These are phyloP conservation scores for Montipora cactus DNA, from an alignment of 64 coral and sea anemone species.

Conservation along the genomic window DNA sequence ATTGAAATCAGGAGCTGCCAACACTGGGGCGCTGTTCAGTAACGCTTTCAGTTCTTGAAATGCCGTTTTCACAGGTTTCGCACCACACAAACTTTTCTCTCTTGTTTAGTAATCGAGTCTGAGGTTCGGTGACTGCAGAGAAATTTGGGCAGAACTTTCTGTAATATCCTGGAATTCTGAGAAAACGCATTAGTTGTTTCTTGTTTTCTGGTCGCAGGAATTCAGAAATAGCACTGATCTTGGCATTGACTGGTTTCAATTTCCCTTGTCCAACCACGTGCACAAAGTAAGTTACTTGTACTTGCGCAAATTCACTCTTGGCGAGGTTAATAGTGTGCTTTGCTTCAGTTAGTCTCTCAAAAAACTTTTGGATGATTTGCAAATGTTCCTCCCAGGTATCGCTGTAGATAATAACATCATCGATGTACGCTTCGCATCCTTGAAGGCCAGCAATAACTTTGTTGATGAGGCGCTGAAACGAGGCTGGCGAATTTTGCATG, in stretches of 20 bases:
- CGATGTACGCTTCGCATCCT: background rate
- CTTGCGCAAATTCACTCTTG: slow-evolving; percentile 14
- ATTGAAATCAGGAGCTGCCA: background rate
- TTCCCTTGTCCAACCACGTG: background rate
- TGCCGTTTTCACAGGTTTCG: background rate
- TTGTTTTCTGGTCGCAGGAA: background rate
- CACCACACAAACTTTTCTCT: background rate
- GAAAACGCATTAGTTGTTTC: background rate
- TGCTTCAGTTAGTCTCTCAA: slow-evolving; percentile 2
- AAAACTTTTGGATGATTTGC: slow-evolving; percentile 1
- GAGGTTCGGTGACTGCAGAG: background rate
- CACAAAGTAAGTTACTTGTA: background rate
- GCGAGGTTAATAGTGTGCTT: slow-evolving; percentile 19
- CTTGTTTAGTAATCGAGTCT: background rate
- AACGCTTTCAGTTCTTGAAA: background rate
- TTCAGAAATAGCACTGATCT: background rate
- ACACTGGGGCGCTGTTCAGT: background rate
- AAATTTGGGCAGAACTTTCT: background rate
- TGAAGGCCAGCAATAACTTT: no score
- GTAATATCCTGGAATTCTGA: background rate
- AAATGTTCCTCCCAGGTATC: slow-evolving; percentile 36
- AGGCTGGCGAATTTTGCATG: no score
- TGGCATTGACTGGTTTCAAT: background rate
- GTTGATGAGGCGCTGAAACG: no score
- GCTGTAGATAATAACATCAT: slow-evolving; percentile 27